Percentiles rank a stretch among this genome's conserved stretches.
Evolutionary conservation across 2,888 invertebrate species (phyloP).

Genomic region (Microdon myrmicae): DNA sequence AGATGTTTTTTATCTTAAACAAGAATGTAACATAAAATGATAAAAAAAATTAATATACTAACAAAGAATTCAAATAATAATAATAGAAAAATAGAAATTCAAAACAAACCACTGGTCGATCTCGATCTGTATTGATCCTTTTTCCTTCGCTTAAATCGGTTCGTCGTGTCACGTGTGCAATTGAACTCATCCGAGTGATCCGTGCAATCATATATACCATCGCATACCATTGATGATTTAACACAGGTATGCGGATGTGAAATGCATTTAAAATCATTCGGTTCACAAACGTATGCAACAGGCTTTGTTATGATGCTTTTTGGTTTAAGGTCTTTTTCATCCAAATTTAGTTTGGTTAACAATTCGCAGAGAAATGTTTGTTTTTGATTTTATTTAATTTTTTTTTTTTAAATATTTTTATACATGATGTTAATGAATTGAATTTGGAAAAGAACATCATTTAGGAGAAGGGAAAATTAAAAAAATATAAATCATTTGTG

Average conservation of each 20-base stretch:
- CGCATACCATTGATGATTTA: slow-evolving; percentile 68
- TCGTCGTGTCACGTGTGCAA: slow-evolving; percentile 65
- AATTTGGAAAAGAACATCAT: too few species aligned
- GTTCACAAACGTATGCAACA: slow-evolving; percentile 58
- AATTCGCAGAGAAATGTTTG: too few species aligned
- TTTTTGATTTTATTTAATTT: slow-evolving; percentile 11
- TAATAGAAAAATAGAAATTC: slow-evolving; percentile 38
- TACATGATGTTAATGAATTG: slow-evolving; percentile 28
- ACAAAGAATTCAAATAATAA: slow-evolving; percentile 12
- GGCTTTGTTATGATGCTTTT: slow-evolving; percentile 53
- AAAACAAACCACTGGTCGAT: slow-evolving; percentile 63
- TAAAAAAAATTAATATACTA: slow-evolving; percentile 20
- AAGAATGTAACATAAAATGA: slow-evolving; percentile 19
- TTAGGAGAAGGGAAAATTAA: too few species aligned
- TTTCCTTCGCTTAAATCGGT: slow-evolving; percentile 62
- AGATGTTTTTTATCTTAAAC: slow-evolving; percentile 29
- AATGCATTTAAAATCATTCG: slow-evolving; percentile 65
- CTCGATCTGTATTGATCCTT: slow-evolving; percentile 56
- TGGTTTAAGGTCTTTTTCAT: slow-evolving; percentile 61
- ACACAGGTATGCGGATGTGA: slow-evolving; percentile 66
- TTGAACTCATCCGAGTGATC: slow-evolving; percentile 74
- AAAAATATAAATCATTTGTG: too few species aligned
- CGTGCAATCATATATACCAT: slow-evolving; percentile 70
- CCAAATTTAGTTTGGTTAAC: too few species aligned
- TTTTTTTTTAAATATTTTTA: slow-evolving; percentile 18